Conservation (phyloP, 2,797 vertebrate species). For the Glossophaga mutica region DNA sequence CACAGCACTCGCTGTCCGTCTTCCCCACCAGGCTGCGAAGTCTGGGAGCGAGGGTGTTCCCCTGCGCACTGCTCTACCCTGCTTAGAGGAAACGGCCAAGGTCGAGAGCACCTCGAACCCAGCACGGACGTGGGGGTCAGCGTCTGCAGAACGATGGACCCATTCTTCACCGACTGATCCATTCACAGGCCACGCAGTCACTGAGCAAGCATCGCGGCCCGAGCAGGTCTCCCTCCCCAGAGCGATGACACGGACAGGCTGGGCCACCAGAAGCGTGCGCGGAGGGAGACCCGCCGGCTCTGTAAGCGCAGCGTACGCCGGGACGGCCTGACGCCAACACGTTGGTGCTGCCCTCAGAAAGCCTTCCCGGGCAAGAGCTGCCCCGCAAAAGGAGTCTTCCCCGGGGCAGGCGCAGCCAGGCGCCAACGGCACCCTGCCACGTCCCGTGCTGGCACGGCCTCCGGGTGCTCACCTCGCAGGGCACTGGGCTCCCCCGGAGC, state of each 20-base stretch:
- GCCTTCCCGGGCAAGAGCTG: neutral
- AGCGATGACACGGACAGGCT: fast-evolving
- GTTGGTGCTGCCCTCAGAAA: neutral
- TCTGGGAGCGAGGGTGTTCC: neutral
- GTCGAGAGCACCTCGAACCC: neutral
- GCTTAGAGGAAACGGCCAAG: neutral
- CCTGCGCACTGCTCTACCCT: neutral
- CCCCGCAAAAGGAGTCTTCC: neutral
- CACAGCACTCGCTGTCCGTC: fast-evolving
- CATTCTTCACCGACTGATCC: neutral
- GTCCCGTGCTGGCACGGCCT: fast-evolving
- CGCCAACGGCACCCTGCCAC: fast-evolving
- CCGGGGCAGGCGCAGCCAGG: neutral
- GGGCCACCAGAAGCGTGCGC: fast-evolving
- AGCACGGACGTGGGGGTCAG: neutral
- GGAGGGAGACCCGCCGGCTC: neutral
- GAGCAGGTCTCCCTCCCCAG: no score
- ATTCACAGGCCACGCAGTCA: no score
- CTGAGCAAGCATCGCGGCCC: neutral
- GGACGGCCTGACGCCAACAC: fast-evolving
- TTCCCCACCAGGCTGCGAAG: neutral
- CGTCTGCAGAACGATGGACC: neutral
- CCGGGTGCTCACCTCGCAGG: fast-evolving
- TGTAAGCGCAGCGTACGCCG: fast-evolving
- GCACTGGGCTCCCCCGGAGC: neutral